Conservation (phyloP, 2,113 vertebrate genomes). For the Coreoperca whiteheadi region DNA sequence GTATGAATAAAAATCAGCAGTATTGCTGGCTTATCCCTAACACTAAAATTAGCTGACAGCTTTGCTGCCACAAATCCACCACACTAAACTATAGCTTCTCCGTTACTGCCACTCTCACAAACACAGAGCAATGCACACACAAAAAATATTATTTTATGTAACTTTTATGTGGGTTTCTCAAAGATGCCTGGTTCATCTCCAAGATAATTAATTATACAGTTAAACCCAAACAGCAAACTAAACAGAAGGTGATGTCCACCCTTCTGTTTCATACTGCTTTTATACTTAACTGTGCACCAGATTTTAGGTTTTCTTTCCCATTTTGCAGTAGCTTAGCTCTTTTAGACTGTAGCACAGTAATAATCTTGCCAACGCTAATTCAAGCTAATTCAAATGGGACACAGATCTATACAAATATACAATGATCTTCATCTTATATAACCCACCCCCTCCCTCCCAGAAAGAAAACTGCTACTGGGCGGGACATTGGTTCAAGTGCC, state of each 20-base stretch:
- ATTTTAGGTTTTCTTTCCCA: not conserved
- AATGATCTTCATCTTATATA: not conserved
- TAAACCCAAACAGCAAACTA: not conserved
- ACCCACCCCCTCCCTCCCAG: not conserved
- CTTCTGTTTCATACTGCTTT: not conserved
- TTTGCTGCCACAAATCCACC: conserved; percentile 8
- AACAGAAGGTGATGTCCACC: not conserved
- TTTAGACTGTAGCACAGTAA: no score
- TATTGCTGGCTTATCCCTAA: not conserved
- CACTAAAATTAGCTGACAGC: not conserved
- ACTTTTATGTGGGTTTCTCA: not conserved
- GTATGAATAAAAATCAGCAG: not conserved
- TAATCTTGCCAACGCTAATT: no score
- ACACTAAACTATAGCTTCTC: not conserved
- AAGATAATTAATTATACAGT: not conserved
- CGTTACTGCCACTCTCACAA: not conserved
- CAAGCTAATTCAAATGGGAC: not conserved
- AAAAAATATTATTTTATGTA: not conserved
- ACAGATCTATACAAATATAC: not conserved
- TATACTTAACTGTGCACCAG: not conserved
- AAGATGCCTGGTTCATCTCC: not conserved
- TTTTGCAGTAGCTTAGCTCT: not conserved
- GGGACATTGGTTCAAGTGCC: not conserved
- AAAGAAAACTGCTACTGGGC: not conserved
- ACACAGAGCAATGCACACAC: not conserved